These are phyloP conservation scores for Coregonus sp. DNA, from an alignment of 2,797 vertebrate species.

Conservation along the genomic window DNA sequence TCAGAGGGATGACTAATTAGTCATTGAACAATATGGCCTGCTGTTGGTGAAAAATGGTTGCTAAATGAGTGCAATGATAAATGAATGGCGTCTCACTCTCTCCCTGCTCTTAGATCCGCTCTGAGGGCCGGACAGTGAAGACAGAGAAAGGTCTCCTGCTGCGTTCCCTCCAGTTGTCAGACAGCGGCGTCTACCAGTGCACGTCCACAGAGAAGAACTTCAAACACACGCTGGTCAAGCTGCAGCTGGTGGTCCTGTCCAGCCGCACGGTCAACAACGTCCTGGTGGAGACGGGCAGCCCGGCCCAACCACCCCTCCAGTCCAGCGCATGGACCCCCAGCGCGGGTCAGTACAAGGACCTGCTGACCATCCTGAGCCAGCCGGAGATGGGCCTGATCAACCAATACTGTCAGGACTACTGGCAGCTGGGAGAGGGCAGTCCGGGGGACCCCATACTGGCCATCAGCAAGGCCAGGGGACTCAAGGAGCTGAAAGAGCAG, in stretches of 20 bases:
- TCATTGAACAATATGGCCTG: neutral
- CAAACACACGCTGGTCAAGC: constrained; percentile 90
- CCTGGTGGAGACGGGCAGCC: constrained; percentile 72
- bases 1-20: neutral
- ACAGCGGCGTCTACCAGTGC: constrained; percentile 93
- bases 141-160: constrained; percentile 93
- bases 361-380: constrained; percentile 94
- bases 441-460: constrained; percentile 74
- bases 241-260: constrained; percentile 92
- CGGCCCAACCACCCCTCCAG: constrained; percentile 66
- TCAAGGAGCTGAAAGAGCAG: constrained; percentile 91
- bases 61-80: neutral
- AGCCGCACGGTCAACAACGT: constrained; percentile 87
- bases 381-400: constrained; percentile 98
- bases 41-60: neutral
- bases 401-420: constrained; percentile 99
- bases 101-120: constrained; percentile 71
- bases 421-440: constrained; percentile 83
- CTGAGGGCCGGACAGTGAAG: constrained; percentile 88
- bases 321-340: constrained; percentile 84
- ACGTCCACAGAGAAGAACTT: constrained; percentile 99
- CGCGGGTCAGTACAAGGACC: constrained; percentile 88
- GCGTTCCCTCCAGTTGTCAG: constrained; percentile 87
- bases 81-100: neutral
- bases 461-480: constrained; percentile 76